Evolutionary conservation across 1,140 invertebrate genomes (phyloP), one percentile per base, ranked within the genome.

Genomic region (Eulimnadia texana): DNA sequence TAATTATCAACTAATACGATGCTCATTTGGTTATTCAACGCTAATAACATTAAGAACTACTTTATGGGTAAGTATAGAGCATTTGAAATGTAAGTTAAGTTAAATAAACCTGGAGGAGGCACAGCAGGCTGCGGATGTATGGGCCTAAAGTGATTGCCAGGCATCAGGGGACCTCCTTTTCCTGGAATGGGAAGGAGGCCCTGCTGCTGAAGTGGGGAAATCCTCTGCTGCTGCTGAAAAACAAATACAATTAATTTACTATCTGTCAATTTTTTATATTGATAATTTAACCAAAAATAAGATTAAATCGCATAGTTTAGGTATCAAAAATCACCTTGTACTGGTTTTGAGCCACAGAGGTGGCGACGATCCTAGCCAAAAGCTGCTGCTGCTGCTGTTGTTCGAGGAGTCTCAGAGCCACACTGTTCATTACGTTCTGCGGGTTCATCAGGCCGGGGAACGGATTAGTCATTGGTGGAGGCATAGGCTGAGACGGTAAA

Each of bases 291-390:
- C 33, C 33, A 9, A 16, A 42, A 42, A 9, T 42, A 42, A 42
- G 16, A 42, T 42, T 42, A 42, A 42, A 9, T 42, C 16, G 16
- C 33, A 42, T n/a, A n/a, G n/a, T n/a, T n/a, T n/a, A n/a, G n/a
- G n/a, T n/a, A n/a, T n/a, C 62, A 25, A 61, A 59, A 33, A 63
- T 62, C 29, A 65, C 61, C 10, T 67, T 58, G n/a, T 61, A 58
- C 16, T 49, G 62, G 22, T 20, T 25, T 3, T 49, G 58, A 24
- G 25, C 42, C 6, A 47, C 56, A 42, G 56, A 50, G 6, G 49
- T 47, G 1, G 56, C 42, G 33, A 60, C 50, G 24, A 47, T 47
- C 19, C 33, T 49, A 2, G 57, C 57, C 11, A 54, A 11, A 23
- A 54, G 49, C 24, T 63, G 62, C 19, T 59, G 56, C 62, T 58